Base-by-base conservation (phyloP, 2,113 vertebrate genomes). In the Irena cyanogastra region DNA sequence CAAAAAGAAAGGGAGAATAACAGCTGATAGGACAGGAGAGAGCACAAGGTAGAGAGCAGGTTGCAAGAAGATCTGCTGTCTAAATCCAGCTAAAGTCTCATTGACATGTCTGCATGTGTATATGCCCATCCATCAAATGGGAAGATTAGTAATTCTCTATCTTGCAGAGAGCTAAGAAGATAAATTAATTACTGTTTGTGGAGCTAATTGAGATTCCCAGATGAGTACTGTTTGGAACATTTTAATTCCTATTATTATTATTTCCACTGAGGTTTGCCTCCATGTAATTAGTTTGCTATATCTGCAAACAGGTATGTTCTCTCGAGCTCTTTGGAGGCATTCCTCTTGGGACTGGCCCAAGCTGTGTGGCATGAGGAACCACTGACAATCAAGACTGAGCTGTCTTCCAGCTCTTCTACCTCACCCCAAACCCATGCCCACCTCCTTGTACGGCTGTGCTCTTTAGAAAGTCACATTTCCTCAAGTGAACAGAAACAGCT, bases 131-230 rank as follows among this genome's bases (percentile, higher is more conserved):
- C 71, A 83, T 74, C 65, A 93, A 93, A 92, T n/a, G 52, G 21
- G 64, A 84, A 91, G 56, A 82, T 89, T 81, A 89, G 31, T 44
- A 89, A 92, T 87, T 95, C 35, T 90, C 33, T 91, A 6, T 80
- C 82, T 88, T 66, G 47, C 59, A 77, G 87, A 69, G 59, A 76
- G 39, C 66, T 79, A 84, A 87, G 69, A 89, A 93, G 66, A 78
- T 94, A 94, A 95, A 96, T 96, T 96, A 95, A 96, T 96, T 96
- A 95, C 87, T 90, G 33, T 93, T 93, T 80, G 63, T 96, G 71
- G 57, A 94, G 66, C 47, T 95, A 93, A 95, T 92, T 93, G 87
- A 92, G 79, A 81, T 93, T 96, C 92, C 93, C 90, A 96, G 31
- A 77, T 92, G 93, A 91, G 22, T 78, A 66, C 63, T 91, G 42